Base-by-base conservation (phyloP, 2,797 vertebrate genomes). In the Champsocephalus gunnari region DNA sequence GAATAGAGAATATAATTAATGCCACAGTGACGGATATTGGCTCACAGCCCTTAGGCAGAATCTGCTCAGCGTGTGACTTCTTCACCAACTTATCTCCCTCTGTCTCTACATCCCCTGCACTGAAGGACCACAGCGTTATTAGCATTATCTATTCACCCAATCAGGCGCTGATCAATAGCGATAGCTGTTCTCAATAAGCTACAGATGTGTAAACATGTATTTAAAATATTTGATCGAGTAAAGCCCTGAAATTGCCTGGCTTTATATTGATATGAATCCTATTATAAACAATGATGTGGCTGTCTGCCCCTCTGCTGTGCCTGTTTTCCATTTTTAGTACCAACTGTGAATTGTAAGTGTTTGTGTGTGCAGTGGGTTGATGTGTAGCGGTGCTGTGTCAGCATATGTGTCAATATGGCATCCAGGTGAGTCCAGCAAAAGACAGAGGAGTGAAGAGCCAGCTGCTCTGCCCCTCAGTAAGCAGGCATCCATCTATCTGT, bases 1-100 rank as follows among this genome's bases (percentile, higher is more conserved):
- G 90, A 94, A 94, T 88, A 92, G 90, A 89, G 89, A 94, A 91
- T 90, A 92, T 93, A 94, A 94, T 94, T 93, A 93, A 92, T 91
- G 91, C 89, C 86, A 90, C 57, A 32, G 86, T 92, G 91, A 91
- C 71, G 71, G 90, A 92, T 93, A 90, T 92, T 91, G 91, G 91
- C 86, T 92, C 68, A 74, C 65, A 72, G 85, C 79, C 89, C 81
- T 75, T 57, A 81, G 86, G 84, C 82, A 64, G 51, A 82, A 89
- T 81, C 86, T 89, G 87, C 68, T 87, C 86, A 86, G 81, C 79
- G 82, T 84, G 89, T 75, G 14, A 64, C 78, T 82, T 87, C 79
- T 86, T 63, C 79, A 68, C 80, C 79, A 82, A 84, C 85, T 87
- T 86, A 79, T 85, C 80, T 88, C 43, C 63, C 64, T 83, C 76